Base-by-base conservation (phyloP, 2,888 invertebrate species). In the Drosophila setosimentum region DNA sequence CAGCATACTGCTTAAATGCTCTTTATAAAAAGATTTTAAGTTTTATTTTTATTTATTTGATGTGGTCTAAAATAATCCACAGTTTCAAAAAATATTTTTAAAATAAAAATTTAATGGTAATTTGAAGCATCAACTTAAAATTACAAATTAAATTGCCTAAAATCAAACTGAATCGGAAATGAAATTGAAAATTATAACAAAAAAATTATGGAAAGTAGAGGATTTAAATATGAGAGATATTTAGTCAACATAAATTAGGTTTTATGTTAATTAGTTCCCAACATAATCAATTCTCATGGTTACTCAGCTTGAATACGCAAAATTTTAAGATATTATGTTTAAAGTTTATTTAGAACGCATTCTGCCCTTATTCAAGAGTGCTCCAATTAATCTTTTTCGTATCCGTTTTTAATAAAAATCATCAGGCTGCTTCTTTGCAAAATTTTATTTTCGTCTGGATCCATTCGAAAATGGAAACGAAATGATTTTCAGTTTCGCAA, bases 341-440 rank as follows among this genome's bases (percentile, higher is more conserved):
- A 6, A 42, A n/a, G 6, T 0, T 11, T 5, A 11, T 11, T 11
- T n/a, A 0, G n/a, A 42, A 16, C 16, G 0, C 8, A 16, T 8
- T 24, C 42, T 42, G 21, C 2, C 21, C 5, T 21, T 21, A 42
- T 21, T 40, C 21, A 42, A 42, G 5, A 4, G 42, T 42, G 11
- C 0, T 42, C 42, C 21, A 24, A 24, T 45, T 16, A 11, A 5
- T 2, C 3, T 45, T 16, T 13, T 13, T 21, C 21, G 13, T 3
- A 3, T 24, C 2, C 16, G 16, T 16, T 21, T 11, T n/a, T 2
- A 42, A 8, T 0, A 10, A 40, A 40, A n/a, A n/a, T 1, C 1
- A 4, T 40, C 4, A n/a, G 0, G 4, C 8, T 40, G n/a, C 0
- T n/a, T 40, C n/a, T 40, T n/a, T n/a, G 2, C 4, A 16, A 4